Base-by-base conservation (phyloP, 1,140 invertebrate genomes). In the Semibalanus balanoides region DNA sequence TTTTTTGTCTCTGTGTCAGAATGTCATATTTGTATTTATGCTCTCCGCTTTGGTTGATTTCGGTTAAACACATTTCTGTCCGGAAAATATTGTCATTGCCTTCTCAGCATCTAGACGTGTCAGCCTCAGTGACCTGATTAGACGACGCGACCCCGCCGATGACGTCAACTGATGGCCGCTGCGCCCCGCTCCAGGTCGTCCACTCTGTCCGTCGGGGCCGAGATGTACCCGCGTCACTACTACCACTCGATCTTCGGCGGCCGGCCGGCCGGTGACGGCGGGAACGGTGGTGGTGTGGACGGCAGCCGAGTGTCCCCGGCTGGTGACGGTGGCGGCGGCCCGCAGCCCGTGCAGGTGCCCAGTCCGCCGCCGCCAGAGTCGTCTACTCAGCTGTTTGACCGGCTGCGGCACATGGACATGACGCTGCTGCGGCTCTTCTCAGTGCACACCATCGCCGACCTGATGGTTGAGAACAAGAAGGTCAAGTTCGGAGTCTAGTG, bases 381-480 rank as follows among this genome's bases (percentile, higher is more conserved):
- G 75, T 87, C 88, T 31, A 87, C 87, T 86, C 86, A 88, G 81
- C 81, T 89, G n/a, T 88, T 88, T 81, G 87, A 90, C 78, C 85
- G 86, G 81, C 88, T 91, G 40, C 84, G 92, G 76, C 88, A 87
- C 80, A 87, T 89, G 79, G 92, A 94, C 81, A 92, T 93, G 71
- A 87, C 88, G 74, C 82, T 93, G 43, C 82, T 94, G 5, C 91
- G 91, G 82, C 85, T 86, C 3, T 86, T 93, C 31, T 89, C 90
- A 79, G 90, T 93, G 31, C 87, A 87, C 76, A 90, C 89, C 71
- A 94, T 94, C 77, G 88, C 92, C 78, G 92, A 94, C 83, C 87
- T 94, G 64, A 94, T 94, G 92, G 91, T 94, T 3, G 92, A 94
- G 83, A 93, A 93, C 82, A 92, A 93, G 79, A 94, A 94, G 86